Conservation (phyloP, 2,113 vertebrate genomes). For the Paratilapia polleni region DNA sequence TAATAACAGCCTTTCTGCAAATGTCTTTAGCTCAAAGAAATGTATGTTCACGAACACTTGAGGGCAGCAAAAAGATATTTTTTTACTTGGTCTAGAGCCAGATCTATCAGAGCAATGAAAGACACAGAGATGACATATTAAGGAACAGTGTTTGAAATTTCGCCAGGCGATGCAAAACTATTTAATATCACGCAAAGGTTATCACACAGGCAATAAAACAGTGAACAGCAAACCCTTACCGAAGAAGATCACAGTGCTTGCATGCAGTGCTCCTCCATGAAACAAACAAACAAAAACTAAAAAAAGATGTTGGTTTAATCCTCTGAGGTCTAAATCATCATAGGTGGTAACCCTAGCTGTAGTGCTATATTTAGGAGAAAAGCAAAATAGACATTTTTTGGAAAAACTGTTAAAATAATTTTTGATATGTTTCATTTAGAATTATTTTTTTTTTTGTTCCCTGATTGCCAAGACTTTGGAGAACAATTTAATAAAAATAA, state of each 20-base stretch:
- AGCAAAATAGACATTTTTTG: too few relatives aligned
- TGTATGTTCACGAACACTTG: slow-evolving; percentile 5
- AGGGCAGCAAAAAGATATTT: slow-evolving; percentile 22
- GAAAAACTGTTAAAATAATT: too few relatives aligned
- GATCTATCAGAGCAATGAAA: not conserved
- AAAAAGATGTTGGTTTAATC: not conserved
- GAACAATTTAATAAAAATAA: too few relatives aligned
- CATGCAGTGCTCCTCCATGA: not conserved
- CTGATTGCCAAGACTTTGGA: too few relatives aligned
- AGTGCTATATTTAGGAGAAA: too few relatives aligned
- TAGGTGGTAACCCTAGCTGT: not conserved
- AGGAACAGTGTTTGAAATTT: not conserved
- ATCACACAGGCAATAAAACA: not conserved
- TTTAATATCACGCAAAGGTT: not conserved
- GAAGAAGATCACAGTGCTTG: too few relatives aligned
- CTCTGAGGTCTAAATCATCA: not conserved
- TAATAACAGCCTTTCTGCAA: not conserved
- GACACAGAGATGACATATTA: not conserved
- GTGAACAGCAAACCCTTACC: not conserved
- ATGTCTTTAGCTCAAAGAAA: not conserved
- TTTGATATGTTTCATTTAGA: too few relatives aligned
- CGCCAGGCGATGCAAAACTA: not conserved
- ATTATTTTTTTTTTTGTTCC: too few relatives aligned
- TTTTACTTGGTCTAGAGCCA: not conserved
- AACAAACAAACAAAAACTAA: too few relatives aligned